Evolutionary conservation across 92 coral and sea anemone species (phyloP), one percentile per base, ranked within the genome.

Genomic region (Paragorgia papillata): DNA sequence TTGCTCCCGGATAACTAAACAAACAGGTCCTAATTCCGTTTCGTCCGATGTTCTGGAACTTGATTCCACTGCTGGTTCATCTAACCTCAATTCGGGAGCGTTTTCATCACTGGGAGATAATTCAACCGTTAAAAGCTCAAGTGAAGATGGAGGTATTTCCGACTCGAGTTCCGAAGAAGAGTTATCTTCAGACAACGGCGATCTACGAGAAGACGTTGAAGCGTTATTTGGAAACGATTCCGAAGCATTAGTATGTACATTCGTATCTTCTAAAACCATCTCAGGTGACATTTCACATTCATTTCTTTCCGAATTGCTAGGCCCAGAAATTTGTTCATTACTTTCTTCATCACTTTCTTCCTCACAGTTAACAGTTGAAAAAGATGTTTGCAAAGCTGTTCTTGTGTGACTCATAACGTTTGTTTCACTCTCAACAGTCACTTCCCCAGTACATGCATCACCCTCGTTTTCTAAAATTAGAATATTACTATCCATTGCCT

Each of bases 51-150:
- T 2, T 7, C 12, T 15, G 2, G 53, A 15, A 46, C n/a, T 46
- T 7, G n/a, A n/a, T n/a, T 46, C 53, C 2, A 15, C 2, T 46
- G n/a, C 4, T 37, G 43, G 43, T 4, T 10, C 1, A 9, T 30
- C 32, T 39, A 41, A 41, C 46, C 41, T 39, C 2, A 15, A 18
- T 24, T 7, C 75, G 6, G 39, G 48, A 68, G 60, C n/a, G 34
- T 3, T 22, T 49, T 9, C 40, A 28, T 68, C 75, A 46, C 13
- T 35, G 33, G 75, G 58, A 68, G 75, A 59, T 27, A 68, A 31
- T 17, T 46, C 43, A 20, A 49, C 75, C 9, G 75, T 68, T 27
- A 49, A 46, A 13, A 49, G 35, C n/a, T 68, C 75, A 26, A 27
- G 22, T 12, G 49, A 48, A 26, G 59, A 18, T 20, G 33, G 48